These are phyloP conservation scores for Cheirogaleus medius DNA, from an alignment of 2,113 vertebrate species.

Conservation along the genomic window DNA sequence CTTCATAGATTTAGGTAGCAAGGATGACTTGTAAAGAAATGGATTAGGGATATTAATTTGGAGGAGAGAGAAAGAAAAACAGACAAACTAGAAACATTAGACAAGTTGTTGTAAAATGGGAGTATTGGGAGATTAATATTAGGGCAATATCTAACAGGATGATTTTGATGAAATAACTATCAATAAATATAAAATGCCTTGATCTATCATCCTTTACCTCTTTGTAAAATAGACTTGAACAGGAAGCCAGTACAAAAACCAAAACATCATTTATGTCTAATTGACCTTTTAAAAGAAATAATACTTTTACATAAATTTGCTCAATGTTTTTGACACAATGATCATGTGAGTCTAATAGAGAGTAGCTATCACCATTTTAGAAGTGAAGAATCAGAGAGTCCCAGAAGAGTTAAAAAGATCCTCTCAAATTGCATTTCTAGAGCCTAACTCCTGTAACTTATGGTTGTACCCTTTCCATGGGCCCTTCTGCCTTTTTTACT, in stretches of 20 bases:
- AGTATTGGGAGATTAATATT: background rate
- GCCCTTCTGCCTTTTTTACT: background rate
- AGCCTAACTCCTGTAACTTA: background rate
- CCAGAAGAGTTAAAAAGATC: background rate
- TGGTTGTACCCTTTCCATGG: background rate
- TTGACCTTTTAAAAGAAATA: background rate
- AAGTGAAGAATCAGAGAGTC: background rate
- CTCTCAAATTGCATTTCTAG: background rate
- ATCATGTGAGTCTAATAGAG: background rate
- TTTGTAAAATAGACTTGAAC: background rate
- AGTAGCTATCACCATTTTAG: background rate
- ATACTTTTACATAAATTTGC: background rate
- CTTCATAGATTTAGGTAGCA: background rate
- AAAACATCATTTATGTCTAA: background rate
- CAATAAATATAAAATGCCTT: background rate
- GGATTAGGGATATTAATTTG: background rate
- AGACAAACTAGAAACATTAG: background rate
- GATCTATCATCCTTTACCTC: background rate
- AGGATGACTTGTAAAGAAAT: background rate
- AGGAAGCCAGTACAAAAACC: background rate
- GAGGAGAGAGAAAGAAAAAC: background rate
- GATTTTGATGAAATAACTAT: background rate
- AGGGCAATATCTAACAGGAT: background rate
- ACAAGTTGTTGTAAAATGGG: background rate
- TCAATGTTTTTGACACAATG: background rate